Base-by-base conservation (phyloP, 2,797 vertebrate species). In the Psittacula echo region DNA sequence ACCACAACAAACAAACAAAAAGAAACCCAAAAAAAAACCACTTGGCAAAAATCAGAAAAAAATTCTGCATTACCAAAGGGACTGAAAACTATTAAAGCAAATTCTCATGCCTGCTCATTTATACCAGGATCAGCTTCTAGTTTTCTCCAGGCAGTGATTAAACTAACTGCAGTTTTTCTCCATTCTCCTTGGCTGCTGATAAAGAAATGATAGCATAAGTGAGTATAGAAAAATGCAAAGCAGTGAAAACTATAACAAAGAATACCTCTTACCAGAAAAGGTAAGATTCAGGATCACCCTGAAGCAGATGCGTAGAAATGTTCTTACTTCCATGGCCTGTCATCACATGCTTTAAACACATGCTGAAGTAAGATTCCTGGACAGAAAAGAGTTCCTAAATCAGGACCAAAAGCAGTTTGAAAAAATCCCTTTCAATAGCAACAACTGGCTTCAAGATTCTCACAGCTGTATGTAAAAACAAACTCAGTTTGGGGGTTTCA, bases 81-180 rank as follows among this genome's bases (percentile, higher is more conserved):
- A 93, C 91, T 85, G 85, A 91, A 87, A 95, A 85, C 39, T 92
- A 88, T 83, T 93, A 78, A 81, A 91, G 70, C n/a, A 84, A 89
- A 92, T 90, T 92, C 89, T 94, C n/a, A 54, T 89, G 91, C 42
- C 62, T 89, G 58, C 39, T 91, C 66, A 56, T 93, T 94, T 95
- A 62, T 56, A 90, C 60, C 41, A 68, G 50, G 82, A 96, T 91
- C 85, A 93, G 73, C 76, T 94, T 93, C 89, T 41, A 94, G 54
- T 86, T 97, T 94, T 93, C 94, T 95, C 92, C 84, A 90, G 89
- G 87, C 92, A 89, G 70, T 32, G 82, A 91, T 94, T 92, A 96
- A 96, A 85, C 45, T 93, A 93, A 78, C 79, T 60, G n/a, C 47
- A 91, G 62, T 54, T 92, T 89, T 74, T 42, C 62, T 86, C 34